Evolutionary conservation across 2,888 invertebrate genomes (phyloP).

Genomic region (Platycnemis pennipes): DNA sequence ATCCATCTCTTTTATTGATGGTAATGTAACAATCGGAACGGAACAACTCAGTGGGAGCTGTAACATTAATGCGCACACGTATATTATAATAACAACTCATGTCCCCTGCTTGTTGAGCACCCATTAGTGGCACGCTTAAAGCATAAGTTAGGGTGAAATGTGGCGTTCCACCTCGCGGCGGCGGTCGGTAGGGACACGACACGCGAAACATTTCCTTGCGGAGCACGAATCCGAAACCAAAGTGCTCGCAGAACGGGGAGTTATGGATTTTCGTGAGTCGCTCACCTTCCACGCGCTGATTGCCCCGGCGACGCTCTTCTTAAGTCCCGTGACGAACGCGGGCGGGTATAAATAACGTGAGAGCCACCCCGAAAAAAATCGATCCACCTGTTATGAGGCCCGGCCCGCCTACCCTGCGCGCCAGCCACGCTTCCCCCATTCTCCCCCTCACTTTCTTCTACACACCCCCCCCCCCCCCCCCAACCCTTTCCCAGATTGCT

Average conservation of each 20-base stretch:
- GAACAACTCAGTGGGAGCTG: no score
- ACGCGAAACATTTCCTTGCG: background rate
- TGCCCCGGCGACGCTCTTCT: background rate
- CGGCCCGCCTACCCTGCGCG: background rate
- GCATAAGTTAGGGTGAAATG: no score
- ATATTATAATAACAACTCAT: no score
- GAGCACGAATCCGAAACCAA: background rate
- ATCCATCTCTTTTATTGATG: no score
- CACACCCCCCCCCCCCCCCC: background rate
- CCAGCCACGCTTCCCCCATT: background rate
- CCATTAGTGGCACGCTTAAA: no score
- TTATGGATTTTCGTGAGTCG: background rate
- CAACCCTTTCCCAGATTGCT: background rate
- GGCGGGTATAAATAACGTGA: background rate
- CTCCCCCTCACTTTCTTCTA: background rate
- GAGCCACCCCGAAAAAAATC: background rate
- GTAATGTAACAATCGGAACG: no score
- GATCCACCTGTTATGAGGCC: slow-evolving; percentile 24
- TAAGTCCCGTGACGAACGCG: background rate
- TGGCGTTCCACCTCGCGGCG: background rate
- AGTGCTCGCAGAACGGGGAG: background rate
- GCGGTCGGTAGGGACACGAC: background rate
- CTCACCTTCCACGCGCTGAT: background rate
- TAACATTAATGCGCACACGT: no score
- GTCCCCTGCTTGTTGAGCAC: no score